Evolutionary conservation across 2,888 invertebrate genomes (phyloP).

Genomic region (Philhelius pedissequus): DNA sequence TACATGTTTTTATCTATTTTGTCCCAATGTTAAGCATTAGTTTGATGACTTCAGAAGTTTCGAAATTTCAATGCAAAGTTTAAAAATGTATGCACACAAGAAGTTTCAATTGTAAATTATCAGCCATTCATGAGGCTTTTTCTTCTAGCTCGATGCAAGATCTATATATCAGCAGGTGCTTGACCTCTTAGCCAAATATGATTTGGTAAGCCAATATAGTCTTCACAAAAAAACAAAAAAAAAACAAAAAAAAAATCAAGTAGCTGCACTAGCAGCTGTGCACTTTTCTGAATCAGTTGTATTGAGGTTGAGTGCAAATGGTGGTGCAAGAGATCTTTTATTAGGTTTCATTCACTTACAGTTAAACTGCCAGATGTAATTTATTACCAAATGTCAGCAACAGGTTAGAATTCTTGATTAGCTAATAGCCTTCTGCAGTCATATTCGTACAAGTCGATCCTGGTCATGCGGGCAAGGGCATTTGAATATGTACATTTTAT

Average conservation of each 20-base stretch:
- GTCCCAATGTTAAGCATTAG: neutral
- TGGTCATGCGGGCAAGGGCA: slow-evolving; percentile 22
- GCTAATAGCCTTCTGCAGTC: neutral
- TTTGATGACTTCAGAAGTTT: neutral
- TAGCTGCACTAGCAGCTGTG: slow-evolving; percentile 32
- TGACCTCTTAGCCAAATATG: slow-evolving; percentile 29
- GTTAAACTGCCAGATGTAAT: neutral
- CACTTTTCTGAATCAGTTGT: slow-evolving; percentile 13
- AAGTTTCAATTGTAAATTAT: slow-evolving; percentile 37
- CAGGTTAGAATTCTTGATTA: slow-evolving; percentile 28
- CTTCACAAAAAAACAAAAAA: no score
- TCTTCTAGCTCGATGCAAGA: neutral
- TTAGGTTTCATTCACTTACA: neutral
- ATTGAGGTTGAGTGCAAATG: slow-evolving; percentile 21
- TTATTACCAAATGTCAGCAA: slow-evolving; percentile 37
- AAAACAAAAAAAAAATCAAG: neutral
- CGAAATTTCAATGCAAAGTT: neutral
- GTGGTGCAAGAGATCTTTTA: slow-evolving; percentile 10
- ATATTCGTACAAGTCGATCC: no score
- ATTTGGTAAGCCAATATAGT: neutral
- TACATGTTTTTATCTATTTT: neutral
- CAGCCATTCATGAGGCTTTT: slow-evolving; percentile 2
- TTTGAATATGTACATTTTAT: neutral
- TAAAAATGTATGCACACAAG: neutral
- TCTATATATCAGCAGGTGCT: slow-evolving; percentile 27